A percentile compares a stretch with the other conserved stretches of the same genome.
Conservation (phyloP, 1,140 invertebrate genomes). For the Thaumetopoea pityocampa region DNA sequence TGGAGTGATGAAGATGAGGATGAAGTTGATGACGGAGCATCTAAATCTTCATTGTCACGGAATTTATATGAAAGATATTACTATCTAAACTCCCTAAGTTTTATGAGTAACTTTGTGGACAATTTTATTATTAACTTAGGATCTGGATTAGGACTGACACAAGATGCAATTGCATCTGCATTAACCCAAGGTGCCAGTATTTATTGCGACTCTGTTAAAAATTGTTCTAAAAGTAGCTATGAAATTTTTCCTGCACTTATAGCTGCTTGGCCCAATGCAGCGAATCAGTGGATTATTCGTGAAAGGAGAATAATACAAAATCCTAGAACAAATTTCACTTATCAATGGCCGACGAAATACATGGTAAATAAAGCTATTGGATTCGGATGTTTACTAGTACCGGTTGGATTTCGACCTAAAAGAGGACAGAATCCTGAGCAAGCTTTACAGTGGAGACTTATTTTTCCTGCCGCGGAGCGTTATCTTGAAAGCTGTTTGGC, state of each 20-base stretch:
- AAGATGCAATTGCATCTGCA: conserved; percentile 63
- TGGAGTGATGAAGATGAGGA: conserved; percentile 58
- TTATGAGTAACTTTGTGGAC: conserved; percentile 80
- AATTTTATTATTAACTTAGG: conserved; percentile 77
- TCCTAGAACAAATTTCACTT: conserved; percentile 74
- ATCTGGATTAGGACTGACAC: conserved; percentile 69
- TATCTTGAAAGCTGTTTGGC: conserved; percentile 83
- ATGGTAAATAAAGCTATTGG: conserved; percentile 81
- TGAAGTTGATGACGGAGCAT: conserved; percentile 45
- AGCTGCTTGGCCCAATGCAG: conserved; percentile 80
- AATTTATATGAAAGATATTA: conserved; percentile 65
- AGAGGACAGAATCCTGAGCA: conserved; percentile 75
- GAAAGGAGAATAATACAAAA: conserved; percentile 73
- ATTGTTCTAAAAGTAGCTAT: conserved; percentile 65
- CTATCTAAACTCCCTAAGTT: conserved; percentile 78
- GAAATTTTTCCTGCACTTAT: conserved; percentile 81
- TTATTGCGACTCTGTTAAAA: conserved; percentile 72
- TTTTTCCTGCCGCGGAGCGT: conserved; percentile 83
- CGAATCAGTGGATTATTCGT: conserved; percentile 79
- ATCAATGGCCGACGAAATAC: conserved; percentile 80
- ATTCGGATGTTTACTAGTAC: conserved; percentile 82
- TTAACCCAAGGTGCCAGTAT: conserved; percentile 78
- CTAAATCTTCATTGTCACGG: conserved; percentile 56
- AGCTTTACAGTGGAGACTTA: conserved; percentile 84
- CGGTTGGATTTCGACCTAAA: conserved; percentile 80